Evolutionary conservation across 2,888 invertebrate genomes (phyloP).

Genomic region (Cephus pygmeus): DNA sequence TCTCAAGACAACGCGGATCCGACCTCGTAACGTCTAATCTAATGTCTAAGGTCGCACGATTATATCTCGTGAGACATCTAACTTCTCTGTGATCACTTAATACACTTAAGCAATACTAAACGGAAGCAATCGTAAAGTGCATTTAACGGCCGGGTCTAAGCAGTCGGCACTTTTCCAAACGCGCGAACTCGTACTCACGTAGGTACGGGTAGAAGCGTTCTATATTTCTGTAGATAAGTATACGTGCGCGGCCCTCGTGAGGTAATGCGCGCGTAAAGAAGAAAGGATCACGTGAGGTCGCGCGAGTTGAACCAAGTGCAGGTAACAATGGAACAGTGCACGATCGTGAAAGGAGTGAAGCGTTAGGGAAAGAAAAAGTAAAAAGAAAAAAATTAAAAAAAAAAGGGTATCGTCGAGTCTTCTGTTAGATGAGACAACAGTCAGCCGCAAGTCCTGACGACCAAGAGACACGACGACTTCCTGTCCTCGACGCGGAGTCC

Average conservation of each 20-base stretch:
- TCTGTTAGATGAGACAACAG: background rate
- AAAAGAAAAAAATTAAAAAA: background rate
- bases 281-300: too few species aligned
- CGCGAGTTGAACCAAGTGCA: background rate
- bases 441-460: background rate
- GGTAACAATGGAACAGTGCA: background rate
- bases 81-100: conserved; percentile 7
- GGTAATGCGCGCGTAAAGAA: background rate
- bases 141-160: conserved; percentile 17
- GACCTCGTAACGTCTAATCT: background rate
- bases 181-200: background rate
- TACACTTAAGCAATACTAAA: conserved; percentile 4
- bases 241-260: background rate
- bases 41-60: background rate
- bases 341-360: background rate
- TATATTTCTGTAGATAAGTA: background rate
- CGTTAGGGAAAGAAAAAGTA: background rate
- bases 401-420: too few species aligned
- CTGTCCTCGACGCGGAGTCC: background rate
- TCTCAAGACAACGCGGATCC: background rate
- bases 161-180: background rate
- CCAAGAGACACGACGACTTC: background rate
- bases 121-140: conserved; percentile 31
- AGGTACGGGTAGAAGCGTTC: background rate
- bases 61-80: background rate